Evolutionary conservation across 2,113 vertebrate genomes (phyloP), one percentile per base, ranked within the genome.

Genomic region (Tylochromis polylepis): DNA sequence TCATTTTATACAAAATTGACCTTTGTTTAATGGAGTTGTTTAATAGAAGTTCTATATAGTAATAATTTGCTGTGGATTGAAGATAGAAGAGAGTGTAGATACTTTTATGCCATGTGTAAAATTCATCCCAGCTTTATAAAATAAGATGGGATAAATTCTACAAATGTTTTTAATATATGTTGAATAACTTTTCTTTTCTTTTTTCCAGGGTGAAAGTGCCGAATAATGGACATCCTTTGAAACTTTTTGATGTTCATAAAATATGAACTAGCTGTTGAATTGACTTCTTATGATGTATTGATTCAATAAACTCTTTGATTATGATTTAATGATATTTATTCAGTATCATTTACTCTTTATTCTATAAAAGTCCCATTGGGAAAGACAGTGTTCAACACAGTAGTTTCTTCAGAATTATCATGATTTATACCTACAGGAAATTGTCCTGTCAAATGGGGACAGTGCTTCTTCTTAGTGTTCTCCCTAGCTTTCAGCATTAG

Each of bases 181-280:
- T 34, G 31, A 34, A 34, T 34, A 34, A 6, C 31, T 34, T 6
- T 34, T 6, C n/a, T 34, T 34, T 34, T 34, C 31, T 31, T 34
- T 34, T 18, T 62, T 20, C 59, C 38, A 41, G 89, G 27, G 85
- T 5, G 81, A 92, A 5, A 31, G 1, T 20, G 87, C 87, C 65
- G 87, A 90, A 38, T 90, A 87, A 84, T 31, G 36, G 58, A 31
- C 62, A 24, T 62, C 12, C 14, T 31, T 12, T 51, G 20, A 46
- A n/a, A 59, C 18, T 6, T 34, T 34, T 85, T 22, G 51, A 79
- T n/a, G 31, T 81, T 90, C 77, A 90, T 90, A 89, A 70, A 89
- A 92, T 92, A 85, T 90, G 80, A 87, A 49, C 16, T 16, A 20
- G 7, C 55, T 87, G 75, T 72, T 87, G 57, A 85, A 58, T 36